Percentiles rank a stretch among this genome's conserved stretches.
phyloP scores from a whole-genome alignment of 2,888 invertebrate species.

The Scaptomyza flava region DNA sequence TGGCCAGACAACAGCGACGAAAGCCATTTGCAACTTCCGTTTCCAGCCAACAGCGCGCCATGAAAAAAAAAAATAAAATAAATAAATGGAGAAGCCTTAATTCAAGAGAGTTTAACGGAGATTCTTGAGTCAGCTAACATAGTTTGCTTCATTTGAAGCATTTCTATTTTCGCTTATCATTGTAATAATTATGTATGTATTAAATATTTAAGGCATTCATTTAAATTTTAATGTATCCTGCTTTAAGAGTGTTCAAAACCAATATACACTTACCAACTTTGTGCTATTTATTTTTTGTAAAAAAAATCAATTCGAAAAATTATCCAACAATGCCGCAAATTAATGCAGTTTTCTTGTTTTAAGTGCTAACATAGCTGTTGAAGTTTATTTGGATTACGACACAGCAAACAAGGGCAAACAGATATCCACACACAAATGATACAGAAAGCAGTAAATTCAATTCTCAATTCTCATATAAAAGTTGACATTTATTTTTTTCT shows the following conservation, averaged over 20 bases:
- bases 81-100: background rate
- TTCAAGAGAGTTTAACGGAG: background rate
- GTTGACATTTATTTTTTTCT: conserved; percentile 9
- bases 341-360: conserved; percentile 33
- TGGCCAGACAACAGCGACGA: no score
- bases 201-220: no score
- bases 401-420: conserved; percentile 61
- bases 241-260: background rate
- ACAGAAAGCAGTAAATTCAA: conserved; percentile 12
- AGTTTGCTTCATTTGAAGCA: no score
- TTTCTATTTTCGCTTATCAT: no score
- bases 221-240: no score
- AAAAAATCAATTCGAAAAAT: conserved; percentile 64
- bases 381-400: conserved; percentile 68
- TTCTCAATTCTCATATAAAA: conserved; percentile 7
- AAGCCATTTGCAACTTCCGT: no score
- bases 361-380: conserved; percentile 43
- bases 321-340: conserved; percentile 60
- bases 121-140: no score
- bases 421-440: conserved; percentile 1
- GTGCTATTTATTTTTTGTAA: background rate
- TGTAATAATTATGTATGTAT: no score
- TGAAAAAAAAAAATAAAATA: no score
- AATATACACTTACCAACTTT: background rate
- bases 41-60: conserved; percentile 36